Conservation (phyloP, 2,888 invertebrate species). For the Nemoura dubitans region DNA sequence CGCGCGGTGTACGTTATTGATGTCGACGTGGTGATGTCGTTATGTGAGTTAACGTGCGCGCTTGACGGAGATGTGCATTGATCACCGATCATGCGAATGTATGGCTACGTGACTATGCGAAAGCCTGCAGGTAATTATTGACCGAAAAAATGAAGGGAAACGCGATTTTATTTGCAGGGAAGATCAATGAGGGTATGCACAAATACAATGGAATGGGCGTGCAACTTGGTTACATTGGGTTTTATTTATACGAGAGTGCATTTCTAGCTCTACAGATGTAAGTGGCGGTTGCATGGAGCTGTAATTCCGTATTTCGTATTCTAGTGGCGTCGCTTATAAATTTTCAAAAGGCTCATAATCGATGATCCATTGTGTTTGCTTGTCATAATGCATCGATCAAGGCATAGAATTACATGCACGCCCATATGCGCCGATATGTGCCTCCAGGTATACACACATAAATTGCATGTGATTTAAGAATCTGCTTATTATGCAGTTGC, state of each 20-base stretch:
- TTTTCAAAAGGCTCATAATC: background rate
- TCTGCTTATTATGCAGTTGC: background rate
- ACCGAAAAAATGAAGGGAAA: background rate
- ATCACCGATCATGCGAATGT: no score
- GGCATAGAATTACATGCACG: background rate
- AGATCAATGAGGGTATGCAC: no score
- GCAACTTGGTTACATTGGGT: no score
- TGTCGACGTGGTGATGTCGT: background rate
- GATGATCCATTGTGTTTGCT: background rate
- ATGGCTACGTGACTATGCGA: no score
- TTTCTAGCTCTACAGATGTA: no score
- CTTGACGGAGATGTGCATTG: background rate
- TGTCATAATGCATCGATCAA: background rate
- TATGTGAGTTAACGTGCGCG: background rate
- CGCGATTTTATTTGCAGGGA: no score
- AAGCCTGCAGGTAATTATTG: background rate
- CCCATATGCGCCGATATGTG: background rate
- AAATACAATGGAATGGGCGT: no score
- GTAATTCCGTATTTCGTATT: background rate
- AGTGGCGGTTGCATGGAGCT: background rate
- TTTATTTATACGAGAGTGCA: no score
- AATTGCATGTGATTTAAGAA: background rate
- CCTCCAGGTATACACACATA: background rate
- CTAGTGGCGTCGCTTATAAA: background rate
- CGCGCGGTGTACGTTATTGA: no score